Evolutionary conservation across 2,797 vertebrate species (phyloP).

Genomic region (Helostoma temminkii): DNA sequence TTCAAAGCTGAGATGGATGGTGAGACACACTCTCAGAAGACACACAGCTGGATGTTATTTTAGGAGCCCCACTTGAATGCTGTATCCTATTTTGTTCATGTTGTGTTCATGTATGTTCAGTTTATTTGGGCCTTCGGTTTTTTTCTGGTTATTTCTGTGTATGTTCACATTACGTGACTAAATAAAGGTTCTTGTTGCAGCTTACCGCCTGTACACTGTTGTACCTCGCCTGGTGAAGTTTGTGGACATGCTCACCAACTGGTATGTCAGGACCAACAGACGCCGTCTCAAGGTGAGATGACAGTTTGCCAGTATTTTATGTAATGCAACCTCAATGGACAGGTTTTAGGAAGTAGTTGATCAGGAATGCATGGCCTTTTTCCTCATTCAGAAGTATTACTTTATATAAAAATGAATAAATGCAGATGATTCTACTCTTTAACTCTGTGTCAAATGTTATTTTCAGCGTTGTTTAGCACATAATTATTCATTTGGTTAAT

Average conservation of each 20-base stretch:
- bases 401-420: not conserved
- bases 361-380: not conserved
- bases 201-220: constrained; percentile 94
- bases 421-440: not conserved
- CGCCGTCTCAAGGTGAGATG: constrained; percentile 93
- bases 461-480: not conserved
- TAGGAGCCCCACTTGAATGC: no score
- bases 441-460: not conserved
- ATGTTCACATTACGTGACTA: not conserved
- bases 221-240: constrained; percentile 97
- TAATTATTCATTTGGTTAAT: not conserved
- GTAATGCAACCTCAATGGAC: not conserved
- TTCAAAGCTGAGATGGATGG: constrained; percentile 96
- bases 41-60: not conserved
- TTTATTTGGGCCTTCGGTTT: not conserved
- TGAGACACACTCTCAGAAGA: constrained; percentile 63
- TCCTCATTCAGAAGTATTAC: not conserved
- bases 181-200: constrained; percentile 75
- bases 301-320: not conserved
- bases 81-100: no score
- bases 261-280: constrained; percentile 98
- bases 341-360: not conserved
- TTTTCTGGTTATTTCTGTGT: not conserved
- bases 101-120: no score
- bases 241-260: constrained; percentile 97